Evolutionary conservation across 2,797 vertebrate species (phyloP).

Genomic region (Catharus ustulatus): DNA sequence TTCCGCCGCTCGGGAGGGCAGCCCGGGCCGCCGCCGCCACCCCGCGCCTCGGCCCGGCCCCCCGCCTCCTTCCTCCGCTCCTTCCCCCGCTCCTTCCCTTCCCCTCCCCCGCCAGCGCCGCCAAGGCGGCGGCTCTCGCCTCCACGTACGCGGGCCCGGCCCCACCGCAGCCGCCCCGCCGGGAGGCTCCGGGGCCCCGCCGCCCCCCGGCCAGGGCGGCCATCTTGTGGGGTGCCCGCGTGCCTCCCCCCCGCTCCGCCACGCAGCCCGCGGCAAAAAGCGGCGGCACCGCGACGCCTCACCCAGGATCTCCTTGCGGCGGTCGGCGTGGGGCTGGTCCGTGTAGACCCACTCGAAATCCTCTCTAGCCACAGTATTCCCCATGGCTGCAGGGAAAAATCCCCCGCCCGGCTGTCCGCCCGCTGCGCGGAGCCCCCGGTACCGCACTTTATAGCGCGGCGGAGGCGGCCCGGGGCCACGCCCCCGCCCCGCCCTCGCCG

Average conservation of each 20-base stretch:
- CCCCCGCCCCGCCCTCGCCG: not conserved
- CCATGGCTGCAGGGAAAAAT: slow-evolving; percentile 69
- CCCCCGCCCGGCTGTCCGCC: fast-evolving
- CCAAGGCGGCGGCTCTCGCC: not conserved
- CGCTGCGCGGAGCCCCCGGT: fast-evolving
- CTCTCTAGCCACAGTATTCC: slow-evolving; percentile 85
- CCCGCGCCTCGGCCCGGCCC: not conserved
- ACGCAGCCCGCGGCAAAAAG: not conserved
- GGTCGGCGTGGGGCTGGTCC: slow-evolving; percentile 90
- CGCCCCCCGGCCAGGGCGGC: not conserved
- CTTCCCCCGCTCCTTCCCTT: not conserved
- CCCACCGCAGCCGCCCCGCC: not conserved
- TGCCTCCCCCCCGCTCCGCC: not conserved
- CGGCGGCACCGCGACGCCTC: slow-evolving; percentile 51
- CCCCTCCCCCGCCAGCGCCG: not conserved
- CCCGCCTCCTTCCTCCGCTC: not conserved
- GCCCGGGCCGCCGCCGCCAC: not conserved
- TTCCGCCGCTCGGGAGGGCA: not conserved
- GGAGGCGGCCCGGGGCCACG: not conserved
- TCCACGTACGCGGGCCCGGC: not conserved
- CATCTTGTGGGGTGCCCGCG: slow-evolving; percentile 10
- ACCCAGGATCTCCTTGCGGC: slow-evolving; percentile 91
- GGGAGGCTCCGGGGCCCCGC: too few species aligned
- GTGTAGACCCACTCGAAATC: slow-evolving; percentile 96
- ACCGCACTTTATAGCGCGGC: not conserved